Conservation (phyloP, 1,140 invertebrate genomes). For the Littorina saxatilis region DNA sequence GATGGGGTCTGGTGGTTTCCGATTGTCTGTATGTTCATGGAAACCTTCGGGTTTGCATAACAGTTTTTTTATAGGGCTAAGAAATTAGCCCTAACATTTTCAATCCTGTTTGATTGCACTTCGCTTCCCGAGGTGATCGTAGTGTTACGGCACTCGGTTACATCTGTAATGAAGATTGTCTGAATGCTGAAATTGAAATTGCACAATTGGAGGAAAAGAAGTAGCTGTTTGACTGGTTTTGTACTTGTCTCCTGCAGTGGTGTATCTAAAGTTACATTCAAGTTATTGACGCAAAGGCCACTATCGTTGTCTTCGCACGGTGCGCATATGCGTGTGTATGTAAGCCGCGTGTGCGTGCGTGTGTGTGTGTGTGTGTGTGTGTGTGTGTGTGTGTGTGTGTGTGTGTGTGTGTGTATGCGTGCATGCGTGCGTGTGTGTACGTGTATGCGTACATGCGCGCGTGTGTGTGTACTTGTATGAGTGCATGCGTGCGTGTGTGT, state of each 20-base stretch:
- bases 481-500: neutral
- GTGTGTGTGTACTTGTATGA: neutral
- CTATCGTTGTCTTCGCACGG: neutral
- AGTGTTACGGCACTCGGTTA: no score
- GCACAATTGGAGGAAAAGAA: neutral
- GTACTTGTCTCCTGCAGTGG: neutral
- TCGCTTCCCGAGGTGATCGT: no score
- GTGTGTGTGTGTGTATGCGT: slow-evolving; percentile 4
- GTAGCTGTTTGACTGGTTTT: neutral
- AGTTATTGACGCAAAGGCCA: neutral
- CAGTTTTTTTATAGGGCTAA: no score
- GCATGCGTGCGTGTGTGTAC: neutral
- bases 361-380: slow-evolving; percentile 4
- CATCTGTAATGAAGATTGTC: no score
- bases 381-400: slow-evolving; percentile 15
- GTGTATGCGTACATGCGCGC: neutral
- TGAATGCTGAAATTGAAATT: neutral
- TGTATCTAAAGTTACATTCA: neutral
- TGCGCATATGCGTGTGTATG: neutral
- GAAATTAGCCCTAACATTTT: no score
- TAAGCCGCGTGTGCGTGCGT: neutral
- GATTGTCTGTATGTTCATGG: no score
- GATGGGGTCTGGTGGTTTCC: no score
- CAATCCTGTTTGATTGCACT: no score
- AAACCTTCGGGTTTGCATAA: no score